A percentile compares a stretch with the other conserved stretches of the same genome.
phyloP scores from a whole-genome alignment of 2,888 invertebrate genomes.

The Galeruca laticollis region DNA sequence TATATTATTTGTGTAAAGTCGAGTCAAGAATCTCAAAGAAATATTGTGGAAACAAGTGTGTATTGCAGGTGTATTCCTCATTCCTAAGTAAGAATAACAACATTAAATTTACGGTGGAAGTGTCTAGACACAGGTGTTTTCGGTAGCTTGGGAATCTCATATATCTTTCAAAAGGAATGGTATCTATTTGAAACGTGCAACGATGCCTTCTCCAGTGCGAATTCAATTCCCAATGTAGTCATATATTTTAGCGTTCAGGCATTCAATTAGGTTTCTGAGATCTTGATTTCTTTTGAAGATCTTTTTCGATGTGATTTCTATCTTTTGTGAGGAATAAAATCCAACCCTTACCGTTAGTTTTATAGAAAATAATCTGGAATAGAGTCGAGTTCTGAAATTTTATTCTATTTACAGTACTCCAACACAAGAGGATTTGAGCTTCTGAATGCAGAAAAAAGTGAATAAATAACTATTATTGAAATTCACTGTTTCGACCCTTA shows the following conservation, averaged over 20 bases:
- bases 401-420: no score
- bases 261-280: slow-evolving; percentile 34
- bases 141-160: neutral
- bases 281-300: slow-evolving; percentile 28
- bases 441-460: no score
- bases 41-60: no score
- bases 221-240: slow-evolving; percentile 35
- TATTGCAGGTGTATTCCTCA: no score
- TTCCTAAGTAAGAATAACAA: neutral
- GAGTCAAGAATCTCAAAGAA: no score
- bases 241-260: slow-evolving; percentile 29
- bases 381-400: no score
- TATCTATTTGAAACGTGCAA: neutral
- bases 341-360: no score
- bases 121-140: slow-evolving; percentile 12
- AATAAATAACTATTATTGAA: no score
- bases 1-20: no score
- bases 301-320: neutral
- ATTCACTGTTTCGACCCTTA: no score
- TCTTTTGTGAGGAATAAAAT: neutral
- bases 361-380: no score
- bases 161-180: slow-evolving; percentile 14
- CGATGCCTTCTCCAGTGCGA: slow-evolving; percentile 23
- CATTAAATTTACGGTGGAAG: neutral
- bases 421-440: no score